Evolutionary conservation across 1,140 invertebrate genomes (phyloP), one percentile per base, ranked within the genome.

Genomic region (Tenebrio molitor): DNA sequence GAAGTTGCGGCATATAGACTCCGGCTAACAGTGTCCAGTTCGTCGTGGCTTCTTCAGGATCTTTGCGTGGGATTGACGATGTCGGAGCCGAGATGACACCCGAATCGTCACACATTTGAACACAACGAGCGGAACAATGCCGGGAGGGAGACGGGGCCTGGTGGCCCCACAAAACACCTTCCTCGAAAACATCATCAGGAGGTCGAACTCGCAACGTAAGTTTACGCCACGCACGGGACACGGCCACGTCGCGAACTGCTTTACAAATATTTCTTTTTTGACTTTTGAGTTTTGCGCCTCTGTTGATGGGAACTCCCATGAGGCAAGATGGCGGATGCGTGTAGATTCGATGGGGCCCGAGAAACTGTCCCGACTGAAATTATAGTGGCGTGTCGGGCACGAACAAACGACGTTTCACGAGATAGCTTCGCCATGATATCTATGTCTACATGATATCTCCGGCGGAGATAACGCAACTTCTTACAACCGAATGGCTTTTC

Each of bases 141-240:
- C 95, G 85, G 95, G 95, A 84, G 95, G 95, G 86, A 90, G 95
- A 83, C 91, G 95, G 90, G 98, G 97, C 85, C 91, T 99, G 78
- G 97, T 99, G 82, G 97, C 98, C 88, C 98, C 98, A 80, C 97
- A 99, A 88, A 99, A 99, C 86, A 99, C 98, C 78, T 99, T 99
- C 87, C 88, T 99, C 79, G 98, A 99, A 87, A 99, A 98, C 87
- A 98, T 99, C 86, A 98, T 99, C 79, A 88, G 97, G 78, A 90
- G 97, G 84, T 99, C 96, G 79, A 97, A 95, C 84, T 97, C 95
- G 80, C 95, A 99, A 89, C 96, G 97, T 99, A 89, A 97, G 96
- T n/a, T n/a, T n/a, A n/a, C n/a, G n/a, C n/a, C n/a, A n/a, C n/a
- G n/a, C n/a, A n/a, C n/a, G n/a, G n/a, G n/a, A n/a, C n/a, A n/a